Evolutionary conservation across 2,113 vertebrate species (phyloP).

Genomic region (Poecilia latipinna): DNA sequence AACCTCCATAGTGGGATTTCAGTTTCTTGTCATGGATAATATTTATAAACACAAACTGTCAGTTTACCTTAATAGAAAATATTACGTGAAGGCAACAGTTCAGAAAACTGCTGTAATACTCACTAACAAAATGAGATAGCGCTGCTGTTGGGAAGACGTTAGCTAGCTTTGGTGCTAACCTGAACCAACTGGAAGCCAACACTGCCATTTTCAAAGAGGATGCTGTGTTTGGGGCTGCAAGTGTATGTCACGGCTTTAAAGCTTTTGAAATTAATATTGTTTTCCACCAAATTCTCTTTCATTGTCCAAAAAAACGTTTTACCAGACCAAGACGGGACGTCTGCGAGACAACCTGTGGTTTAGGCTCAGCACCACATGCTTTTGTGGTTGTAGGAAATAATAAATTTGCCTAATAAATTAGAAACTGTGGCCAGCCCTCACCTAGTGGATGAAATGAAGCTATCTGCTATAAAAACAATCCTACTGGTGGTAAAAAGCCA

Average conservation of each 20-base stretch:
- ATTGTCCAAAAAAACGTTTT: background rate
- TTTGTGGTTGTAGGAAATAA: background rate
- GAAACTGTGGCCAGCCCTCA: background rate
- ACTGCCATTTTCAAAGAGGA: no score
- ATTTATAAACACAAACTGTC: background rate
- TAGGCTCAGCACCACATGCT: background rate
- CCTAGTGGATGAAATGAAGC: background rate
- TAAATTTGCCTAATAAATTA: background rate
- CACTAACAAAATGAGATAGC: background rate
- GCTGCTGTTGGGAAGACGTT: background rate
- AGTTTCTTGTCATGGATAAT: background rate
- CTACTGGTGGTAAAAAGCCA: no score
- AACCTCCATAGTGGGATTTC: background rate
- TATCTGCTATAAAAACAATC: background rate
- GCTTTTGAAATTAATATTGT: no score
- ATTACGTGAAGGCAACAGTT: background rate
- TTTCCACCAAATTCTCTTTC: background rate
- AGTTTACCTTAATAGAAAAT: slow-evolving; percentile 2
- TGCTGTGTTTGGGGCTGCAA: background rate
- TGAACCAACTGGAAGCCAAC: no score
- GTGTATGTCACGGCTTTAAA: background rate
- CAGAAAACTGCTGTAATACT: no score
- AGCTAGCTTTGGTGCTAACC: background rate
- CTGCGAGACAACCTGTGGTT: background rate
- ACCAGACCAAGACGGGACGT: background rate